Conservation (phyloP, 2,113 vertebrate genomes). For the Ctenodactylus gundi region DNA sequence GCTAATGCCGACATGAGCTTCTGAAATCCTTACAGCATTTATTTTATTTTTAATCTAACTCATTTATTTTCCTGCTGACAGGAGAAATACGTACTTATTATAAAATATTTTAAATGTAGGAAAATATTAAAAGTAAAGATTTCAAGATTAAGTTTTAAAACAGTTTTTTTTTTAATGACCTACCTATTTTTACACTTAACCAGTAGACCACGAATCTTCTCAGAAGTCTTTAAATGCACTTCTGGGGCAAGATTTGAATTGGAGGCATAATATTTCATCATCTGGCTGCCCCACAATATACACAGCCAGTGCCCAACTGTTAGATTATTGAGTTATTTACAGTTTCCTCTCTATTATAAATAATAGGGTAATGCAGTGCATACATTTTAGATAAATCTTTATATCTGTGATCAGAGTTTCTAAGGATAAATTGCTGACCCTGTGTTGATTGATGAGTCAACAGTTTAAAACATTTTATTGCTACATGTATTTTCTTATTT, state of each 20-base stretch:
- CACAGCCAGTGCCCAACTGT: neutral
- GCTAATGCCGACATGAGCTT: neutral
- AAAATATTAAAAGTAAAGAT: conserved; percentile 27
- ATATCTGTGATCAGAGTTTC: conserved; percentile 28
- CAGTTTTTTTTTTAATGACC: neutral
- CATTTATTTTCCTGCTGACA: neutral
- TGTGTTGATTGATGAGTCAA: conserved; percentile 42
- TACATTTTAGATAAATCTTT: conserved; percentile 47
- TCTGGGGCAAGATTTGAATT: conserved; percentile 55
- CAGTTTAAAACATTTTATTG: conserved; percentile 27
- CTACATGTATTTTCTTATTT: conserved; percentile 30
- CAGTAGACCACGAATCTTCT: conserved; percentile 6
- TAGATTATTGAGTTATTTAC: conserved; percentile 57
- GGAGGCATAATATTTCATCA: conserved; percentile 48
- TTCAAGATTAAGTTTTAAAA: neutral
- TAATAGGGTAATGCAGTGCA: neutral
- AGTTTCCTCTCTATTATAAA: conserved; percentile 49
- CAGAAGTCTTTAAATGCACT: conserved; percentile 24
- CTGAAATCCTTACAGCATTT: neutral
- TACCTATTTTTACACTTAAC: conserved; percentile 21
- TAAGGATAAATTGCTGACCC: neutral
- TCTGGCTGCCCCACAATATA: conserved; percentile 43
- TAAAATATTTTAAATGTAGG: conserved; percentile 15
- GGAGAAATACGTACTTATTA: neutral
- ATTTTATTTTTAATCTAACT: neutral